Conservation (phyloP, 2,113 vertebrate species). For the Isurus oxyrinchus region DNA sequence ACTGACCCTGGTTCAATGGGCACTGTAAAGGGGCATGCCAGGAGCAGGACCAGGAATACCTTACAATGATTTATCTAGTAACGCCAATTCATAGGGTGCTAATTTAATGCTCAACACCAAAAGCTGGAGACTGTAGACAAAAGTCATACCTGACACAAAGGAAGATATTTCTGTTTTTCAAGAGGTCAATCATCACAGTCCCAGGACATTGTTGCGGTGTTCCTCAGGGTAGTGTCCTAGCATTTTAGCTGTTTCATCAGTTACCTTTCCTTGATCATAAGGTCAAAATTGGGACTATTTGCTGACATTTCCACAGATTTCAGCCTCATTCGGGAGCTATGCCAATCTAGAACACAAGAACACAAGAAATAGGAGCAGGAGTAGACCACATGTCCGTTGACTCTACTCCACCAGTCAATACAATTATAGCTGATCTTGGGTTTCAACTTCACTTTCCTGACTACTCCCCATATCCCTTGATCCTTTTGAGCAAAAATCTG, state of each 20-base stretch:
- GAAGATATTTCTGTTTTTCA: not conserved
- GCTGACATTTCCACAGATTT: no score
- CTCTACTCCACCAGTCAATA: no score
- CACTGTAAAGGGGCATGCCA: not conserved
- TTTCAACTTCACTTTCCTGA: no score
- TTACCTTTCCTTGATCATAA: not conserved
- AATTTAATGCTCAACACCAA: not conserved
- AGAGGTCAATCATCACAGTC: not conserved
- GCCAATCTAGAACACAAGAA: no score
- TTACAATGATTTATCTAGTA: not conserved
- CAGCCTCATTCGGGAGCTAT: no score
- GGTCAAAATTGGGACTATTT: no score
- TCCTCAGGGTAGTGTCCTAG: not conserved
- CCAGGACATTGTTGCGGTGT: not conserved
- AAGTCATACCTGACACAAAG: not conserved
- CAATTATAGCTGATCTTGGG: no score
- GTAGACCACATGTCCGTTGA: no score
- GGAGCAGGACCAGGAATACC: not conserved
- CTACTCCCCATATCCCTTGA: no score
- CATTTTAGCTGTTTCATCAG: not conserved
- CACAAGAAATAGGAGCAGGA: no score
- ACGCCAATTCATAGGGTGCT: not conserved
- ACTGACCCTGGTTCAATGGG: not conserved
- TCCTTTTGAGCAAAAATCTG: no score
- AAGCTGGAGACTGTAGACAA: not conserved